Percentiles rank a stretch among this genome's conserved stretches.
Evolutionary conservation across 2,113 vertebrate species (phyloP).

Genomic region (Gymnobelideus leadbeateri): DNA sequence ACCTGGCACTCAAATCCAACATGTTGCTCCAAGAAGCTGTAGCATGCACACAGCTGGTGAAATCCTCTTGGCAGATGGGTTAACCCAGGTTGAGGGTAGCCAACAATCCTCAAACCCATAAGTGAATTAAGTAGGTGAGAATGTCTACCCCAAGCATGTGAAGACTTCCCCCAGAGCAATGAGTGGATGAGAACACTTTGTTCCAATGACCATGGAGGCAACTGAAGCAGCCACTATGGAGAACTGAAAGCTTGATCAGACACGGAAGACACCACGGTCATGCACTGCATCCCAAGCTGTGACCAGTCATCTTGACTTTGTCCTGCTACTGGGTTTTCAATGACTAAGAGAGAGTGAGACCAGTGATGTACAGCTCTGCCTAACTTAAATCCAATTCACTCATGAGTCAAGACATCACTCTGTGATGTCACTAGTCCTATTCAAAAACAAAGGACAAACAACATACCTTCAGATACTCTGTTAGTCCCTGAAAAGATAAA

Average conservation of each 20-base stretch:
- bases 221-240: background rate
- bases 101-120: background rate
- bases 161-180: background rate
- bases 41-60: background rate
- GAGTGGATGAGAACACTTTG: too few species aligned
- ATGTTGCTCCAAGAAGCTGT: background rate
- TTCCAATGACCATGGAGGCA: background rate
- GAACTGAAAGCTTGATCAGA: too few species aligned
- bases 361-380: too few species aligned
- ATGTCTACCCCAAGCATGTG: background rate
- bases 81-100: too few species aligned
- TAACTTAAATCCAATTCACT: too few species aligned
- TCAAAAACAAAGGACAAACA: background rate
- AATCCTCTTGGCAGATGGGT: background rate
- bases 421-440: background rate
- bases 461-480: background rate
- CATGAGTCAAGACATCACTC: too few species aligned
- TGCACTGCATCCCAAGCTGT: too few species aligned
- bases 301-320: too few species aligned
- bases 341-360: too few species aligned
- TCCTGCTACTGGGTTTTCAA: too few species aligned
- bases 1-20: background rate
- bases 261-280: too few species aligned
- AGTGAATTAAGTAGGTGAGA: too few species aligned
- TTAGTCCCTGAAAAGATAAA: background rate